A percentile compares a stretch with the other conserved stretches of the same genome.
Conservation (phyloP, 1,140 invertebrate genomes). For the Lepidurus arcticus region DNA sequence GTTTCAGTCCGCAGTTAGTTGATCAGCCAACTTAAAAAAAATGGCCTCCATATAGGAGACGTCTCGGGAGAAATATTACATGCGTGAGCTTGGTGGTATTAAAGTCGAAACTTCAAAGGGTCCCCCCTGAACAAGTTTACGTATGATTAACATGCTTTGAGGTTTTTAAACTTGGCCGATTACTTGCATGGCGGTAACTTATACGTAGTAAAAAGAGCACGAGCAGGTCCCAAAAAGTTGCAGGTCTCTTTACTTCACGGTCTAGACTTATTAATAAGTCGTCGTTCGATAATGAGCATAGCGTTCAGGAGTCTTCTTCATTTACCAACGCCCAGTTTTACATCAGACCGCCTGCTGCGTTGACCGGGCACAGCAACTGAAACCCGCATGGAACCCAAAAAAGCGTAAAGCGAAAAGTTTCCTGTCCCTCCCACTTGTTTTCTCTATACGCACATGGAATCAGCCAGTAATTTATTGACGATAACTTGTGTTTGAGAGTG, state of each 20-base stretch:
- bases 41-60: neutral
- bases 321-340: conserved; percentile 19
- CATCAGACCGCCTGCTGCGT: conserved; percentile 5
- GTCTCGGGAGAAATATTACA: conserved; percentile 4
- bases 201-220: neutral
- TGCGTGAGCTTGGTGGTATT: neutral
- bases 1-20: neutral
- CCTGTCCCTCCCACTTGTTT: conserved; percentile 20
- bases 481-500: neutral
- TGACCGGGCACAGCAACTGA: conserved; percentile 1
- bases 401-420: neutral
- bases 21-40: neutral
- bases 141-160: neutral
- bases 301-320: conserved; percentile 13
- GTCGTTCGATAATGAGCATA: neutral
- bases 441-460: neutral
- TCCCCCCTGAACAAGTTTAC: neutral
- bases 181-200: neutral
- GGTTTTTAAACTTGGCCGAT: neutral
- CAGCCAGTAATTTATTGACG: neutral
- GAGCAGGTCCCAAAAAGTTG: neutral
- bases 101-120: neutral
- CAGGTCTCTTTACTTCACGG: neutral
- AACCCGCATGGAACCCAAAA: neutral
- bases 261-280: conserved; percentile 6